Evolutionary conservation across 2,113 vertebrate genomes (phyloP).

Genomic region (Hemiprocne comata): DNA sequence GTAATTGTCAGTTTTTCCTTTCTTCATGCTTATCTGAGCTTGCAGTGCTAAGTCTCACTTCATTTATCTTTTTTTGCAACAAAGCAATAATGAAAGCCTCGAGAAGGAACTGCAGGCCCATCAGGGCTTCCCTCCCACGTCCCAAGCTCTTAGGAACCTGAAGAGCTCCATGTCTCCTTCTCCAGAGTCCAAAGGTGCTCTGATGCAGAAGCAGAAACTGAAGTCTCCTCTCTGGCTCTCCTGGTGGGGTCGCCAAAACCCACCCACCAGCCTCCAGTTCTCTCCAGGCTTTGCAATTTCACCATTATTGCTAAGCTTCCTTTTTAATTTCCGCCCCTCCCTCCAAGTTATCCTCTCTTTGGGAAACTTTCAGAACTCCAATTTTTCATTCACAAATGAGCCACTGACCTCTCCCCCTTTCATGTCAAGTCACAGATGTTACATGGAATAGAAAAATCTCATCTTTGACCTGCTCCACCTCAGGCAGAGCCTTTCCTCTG

Average conservation of each 20-base stretch:
- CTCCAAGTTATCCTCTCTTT: neutral
- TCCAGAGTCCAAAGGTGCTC: neutral
- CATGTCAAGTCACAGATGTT: neutral
- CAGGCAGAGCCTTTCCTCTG: neutral
- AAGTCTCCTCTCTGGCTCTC: neutral
- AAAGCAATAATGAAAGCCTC: neutral
- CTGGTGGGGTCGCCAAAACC: neutral
- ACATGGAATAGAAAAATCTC: neutral
- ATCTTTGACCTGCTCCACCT: neutral
- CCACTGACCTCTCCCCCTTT: neutral
- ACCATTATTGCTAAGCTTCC: neutral
- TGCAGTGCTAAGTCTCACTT: neutral
- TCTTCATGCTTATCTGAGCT: constrained; percentile 14
- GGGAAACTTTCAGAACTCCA: neutral
- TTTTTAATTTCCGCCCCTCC: too few relatives aligned
- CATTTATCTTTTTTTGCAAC: neutral
- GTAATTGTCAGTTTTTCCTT: constrained; percentile 34
- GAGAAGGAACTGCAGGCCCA: neutral
- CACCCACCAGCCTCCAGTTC: neutral
- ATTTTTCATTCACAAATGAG: neutral
- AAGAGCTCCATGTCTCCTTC: neutral
- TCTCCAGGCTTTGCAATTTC: neutral
- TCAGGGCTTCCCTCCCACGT: neutral
- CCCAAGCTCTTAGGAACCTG: neutral
- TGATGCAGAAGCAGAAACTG: neutral